Evolutionary conservation across 2,113 vertebrate species (phyloP).

Genomic region (Oreamnos americanus): DNA sequence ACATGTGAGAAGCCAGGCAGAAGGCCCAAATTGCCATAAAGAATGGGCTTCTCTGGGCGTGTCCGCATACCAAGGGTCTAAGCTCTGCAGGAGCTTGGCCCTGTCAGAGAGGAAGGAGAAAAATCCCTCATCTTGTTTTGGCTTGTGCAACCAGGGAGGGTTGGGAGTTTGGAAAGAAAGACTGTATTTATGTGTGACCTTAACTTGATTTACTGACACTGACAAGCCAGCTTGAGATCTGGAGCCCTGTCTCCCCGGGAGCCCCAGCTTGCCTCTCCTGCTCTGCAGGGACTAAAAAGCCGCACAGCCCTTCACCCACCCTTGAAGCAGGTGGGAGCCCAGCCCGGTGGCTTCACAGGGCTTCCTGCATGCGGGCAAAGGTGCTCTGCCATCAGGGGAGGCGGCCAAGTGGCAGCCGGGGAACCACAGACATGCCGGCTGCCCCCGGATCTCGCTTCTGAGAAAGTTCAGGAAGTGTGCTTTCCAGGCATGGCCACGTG

Average conservation of each 20-base stretch:
- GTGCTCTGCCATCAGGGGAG: accelerated
- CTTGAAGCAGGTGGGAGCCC: background rate
- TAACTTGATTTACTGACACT: background rate
- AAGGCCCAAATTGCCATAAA: background rate
- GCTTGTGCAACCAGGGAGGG: background rate
- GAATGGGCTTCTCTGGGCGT: background rate
- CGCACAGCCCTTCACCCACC: too few species aligned
- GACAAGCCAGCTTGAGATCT: background rate
- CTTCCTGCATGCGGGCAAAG: accelerated
- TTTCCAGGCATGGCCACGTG: accelerated
- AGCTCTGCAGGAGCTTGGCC: background rate
- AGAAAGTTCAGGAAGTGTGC: background rate
- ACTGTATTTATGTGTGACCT: background rate
- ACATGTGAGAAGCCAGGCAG: accelerated
- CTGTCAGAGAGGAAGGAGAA: background rate
- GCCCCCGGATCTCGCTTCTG: background rate
- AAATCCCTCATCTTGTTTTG: slow-evolving; percentile 35
- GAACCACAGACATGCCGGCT: background rate
- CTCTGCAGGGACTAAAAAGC: background rate
- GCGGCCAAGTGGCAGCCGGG: background rate
- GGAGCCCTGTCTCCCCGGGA: too few species aligned
- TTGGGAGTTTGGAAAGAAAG: background rate
- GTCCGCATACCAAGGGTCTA: background rate
- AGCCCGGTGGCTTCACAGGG: background rate
- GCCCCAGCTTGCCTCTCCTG: too few species aligned